Evolutionary conservation across 2,797 vertebrate genomes (phyloP), one percentile per base, ranked within the genome.

Genomic region (Sparidentex hasta): DNA sequence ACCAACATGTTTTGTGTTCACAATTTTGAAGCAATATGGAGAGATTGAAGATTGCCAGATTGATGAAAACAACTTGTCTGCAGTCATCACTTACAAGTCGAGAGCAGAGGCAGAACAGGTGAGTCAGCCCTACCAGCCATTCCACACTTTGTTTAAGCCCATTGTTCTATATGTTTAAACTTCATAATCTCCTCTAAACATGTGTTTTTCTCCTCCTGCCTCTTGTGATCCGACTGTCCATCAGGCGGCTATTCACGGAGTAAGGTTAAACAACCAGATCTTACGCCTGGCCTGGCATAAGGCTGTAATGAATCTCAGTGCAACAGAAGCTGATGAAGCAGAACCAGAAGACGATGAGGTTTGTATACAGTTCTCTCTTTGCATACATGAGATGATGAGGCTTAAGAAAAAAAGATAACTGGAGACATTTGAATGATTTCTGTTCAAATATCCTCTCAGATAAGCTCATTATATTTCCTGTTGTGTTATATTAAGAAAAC

Each of bases 21-120:
- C 62, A 78, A 92, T 93, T 86, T 76, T 84, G 82, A 95, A 99
- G 98, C 97, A 98, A 98, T 99, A 97, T 93, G 98, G 98, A 80
- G 98, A 99, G 91, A 98, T 99, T 82, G 98, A 99, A 95, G 98
- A 99, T 92, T 99, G 96, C 92, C 97, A 96, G 87, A 98, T 99
- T 81, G 95, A 97, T 80, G 97, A 98, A 71, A 94, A 92, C 79
- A 96, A 95, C 85, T 94, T 96, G 79, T 95, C 95, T 81, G 97
- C 97, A 0, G 94, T 99, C 88, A 97, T 99, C 93, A 96, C 96
- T 6, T 99, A 97, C 93, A 97, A 95, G 94, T 96, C 96, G 7
- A 96, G 98, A 93, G 95, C 94, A 43, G 98, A 99, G 93, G 98
- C 98, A 44, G 98, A 99, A 92, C 96, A 95, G 94, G 98, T 99